Evolutionary conservation across 1,140 invertebrate genomes (phyloP), one percentile per base, ranked within the genome.

Genomic region (Lethrus apterus): DNA sequence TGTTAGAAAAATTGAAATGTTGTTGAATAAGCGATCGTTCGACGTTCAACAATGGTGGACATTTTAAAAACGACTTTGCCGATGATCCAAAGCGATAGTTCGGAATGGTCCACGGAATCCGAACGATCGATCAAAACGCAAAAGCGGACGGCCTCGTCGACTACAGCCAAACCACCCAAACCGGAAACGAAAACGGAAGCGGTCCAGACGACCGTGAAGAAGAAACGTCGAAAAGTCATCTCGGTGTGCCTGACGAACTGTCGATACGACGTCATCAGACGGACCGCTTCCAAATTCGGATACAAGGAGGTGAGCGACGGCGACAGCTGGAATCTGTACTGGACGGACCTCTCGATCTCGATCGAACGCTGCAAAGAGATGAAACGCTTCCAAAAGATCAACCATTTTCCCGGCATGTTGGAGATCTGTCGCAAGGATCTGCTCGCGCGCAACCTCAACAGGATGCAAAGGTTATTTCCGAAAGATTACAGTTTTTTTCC

Each of bases 321-420:
- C 23, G 84, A 89, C 19, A 76, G 80, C 42, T 94, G 90, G 90
- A 89, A 90, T 63, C 74, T 94, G 14, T 87, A 83, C 55, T 94
- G 89, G 89, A 90, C 86, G 0, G 89, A 93, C 64, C 75, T 80
- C 44, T 85, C 84, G 46, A 79, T 92, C 5, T 81, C 84, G 11
- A 73, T 90, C 1, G 88, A 92, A 55, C 69, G 84, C 38, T 84
- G 84, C 2, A 89, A 89, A 66, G 85, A 89, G 48, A 89, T 94
- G 86, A 89, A 90, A 65, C 75, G 87, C 46, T 93, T 84, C 65
- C 83, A 93, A 70, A 86, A 87, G 65, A 83, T 92, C 14, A 92
- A 93, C 62, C 89, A 93, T 66, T 93, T 91, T 65, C 89, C 89
- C n/a, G 88, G 88, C 18, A 92, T 93, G 88, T 73, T 81, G 46